Percentiles rank a stretch among this genome's conserved stretches.
phyloP scores from a whole-genome alignment of 2,113 vertebrate species.

The Muntiacus muntjak region DNA sequence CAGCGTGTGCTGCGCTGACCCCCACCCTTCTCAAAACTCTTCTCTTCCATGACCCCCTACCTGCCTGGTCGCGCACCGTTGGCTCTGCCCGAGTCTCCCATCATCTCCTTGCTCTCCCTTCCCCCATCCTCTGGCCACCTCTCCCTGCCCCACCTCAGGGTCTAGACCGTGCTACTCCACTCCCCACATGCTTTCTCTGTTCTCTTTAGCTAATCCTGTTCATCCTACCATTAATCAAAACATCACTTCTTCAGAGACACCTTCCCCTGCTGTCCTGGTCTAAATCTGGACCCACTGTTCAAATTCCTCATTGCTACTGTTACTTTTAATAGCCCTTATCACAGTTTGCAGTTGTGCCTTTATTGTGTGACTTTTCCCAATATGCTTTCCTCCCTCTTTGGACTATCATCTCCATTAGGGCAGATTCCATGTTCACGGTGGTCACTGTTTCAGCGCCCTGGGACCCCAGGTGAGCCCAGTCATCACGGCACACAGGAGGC shows the following conservation, averaged over 20 bases:
- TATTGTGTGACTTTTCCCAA: not conserved
- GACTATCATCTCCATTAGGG: not conserved
- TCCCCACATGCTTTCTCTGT: not conserved
- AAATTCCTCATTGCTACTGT: not conserved
- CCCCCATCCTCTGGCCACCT: not conserved
- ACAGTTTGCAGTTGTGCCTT: not conserved
- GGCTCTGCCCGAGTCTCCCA: not conserved
- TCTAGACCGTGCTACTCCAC: not conserved
- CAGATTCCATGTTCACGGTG: not conserved
- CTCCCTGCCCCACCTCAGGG: not conserved
- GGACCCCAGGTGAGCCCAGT: not conserved
- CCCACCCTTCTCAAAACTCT: not conserved
- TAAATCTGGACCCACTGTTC: not conserved
- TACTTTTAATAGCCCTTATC: not conserved
- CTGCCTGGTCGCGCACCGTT: fast-evolving
- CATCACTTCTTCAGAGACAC: not conserved
- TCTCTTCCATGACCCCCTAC: not conserved
- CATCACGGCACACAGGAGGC: not conserved
- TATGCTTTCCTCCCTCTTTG: not conserved
- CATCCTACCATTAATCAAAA: not conserved
- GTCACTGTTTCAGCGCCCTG: not conserved
- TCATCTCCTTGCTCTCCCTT: not conserved
- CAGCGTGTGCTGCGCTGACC: not conserved
- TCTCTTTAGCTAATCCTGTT: not conserved
- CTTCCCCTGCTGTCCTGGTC: not conserved